These are phyloP conservation scores for Vanessa cardui DNA, from an alignment of 2,888 invertebrate genomes.

Conservation along the genomic window DNA sequence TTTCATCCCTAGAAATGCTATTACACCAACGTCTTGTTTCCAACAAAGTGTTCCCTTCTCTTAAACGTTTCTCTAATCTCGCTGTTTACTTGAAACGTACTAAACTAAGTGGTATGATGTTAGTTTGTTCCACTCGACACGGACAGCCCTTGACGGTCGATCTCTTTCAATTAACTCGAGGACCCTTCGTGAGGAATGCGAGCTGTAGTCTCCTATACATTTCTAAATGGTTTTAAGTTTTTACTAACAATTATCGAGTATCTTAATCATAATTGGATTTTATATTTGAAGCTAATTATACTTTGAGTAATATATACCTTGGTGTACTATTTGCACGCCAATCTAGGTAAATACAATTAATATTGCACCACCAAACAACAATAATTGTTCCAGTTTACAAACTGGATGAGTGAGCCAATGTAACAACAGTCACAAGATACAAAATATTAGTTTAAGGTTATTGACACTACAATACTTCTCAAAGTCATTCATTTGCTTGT, in stretches of 20 bases:
- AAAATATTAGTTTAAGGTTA: too few species aligned
- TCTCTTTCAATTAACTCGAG: slow-evolving; percentile 78
- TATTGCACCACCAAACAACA: too few species aligned
- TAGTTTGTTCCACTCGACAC: slow-evolving; percentile 54
- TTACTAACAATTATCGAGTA: neutral
- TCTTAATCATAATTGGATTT: too few species aligned
- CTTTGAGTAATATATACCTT: too few species aligned
- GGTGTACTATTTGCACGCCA: too few species aligned
- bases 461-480: too few species aligned
- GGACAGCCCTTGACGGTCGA: slow-evolving; percentile 57
- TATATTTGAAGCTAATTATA: too few species aligned
- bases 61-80: slow-evolving; percentile 42
- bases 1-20: slow-evolving; percentile 12
- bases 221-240: slow-evolving; percentile 16
- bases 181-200: slow-evolving; percentile 46
- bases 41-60: slow-evolving; percentile 33
- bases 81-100: slow-evolving; percentile 37
- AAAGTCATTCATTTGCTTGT: too few species aligned
- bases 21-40: slow-evolving; percentile 21
- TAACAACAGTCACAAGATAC: too few species aligned
- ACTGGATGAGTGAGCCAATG: too few species aligned
- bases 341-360: too few species aligned
- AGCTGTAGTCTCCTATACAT: slow-evolving; percentile 7
- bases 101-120: slow-evolving; percentile 41
- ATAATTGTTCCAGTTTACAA: too few species aligned